A percentile compares a stretch with the other conserved stretches of the same genome.
Evolutionary conservation across 2,888 invertebrate species (phyloP).

Genomic region (Azorinus chamasolen): DNA sequence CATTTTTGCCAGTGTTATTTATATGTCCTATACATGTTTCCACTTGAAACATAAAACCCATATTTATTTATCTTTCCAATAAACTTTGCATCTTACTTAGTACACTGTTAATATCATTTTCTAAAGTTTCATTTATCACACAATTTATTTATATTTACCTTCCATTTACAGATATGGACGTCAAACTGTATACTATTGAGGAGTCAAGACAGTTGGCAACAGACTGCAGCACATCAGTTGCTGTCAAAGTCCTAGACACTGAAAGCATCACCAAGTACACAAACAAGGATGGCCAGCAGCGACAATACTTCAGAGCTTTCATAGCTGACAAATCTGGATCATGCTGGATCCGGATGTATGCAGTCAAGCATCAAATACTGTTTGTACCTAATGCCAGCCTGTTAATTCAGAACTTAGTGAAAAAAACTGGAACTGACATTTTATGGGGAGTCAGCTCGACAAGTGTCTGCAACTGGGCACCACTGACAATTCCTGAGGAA

Average conservation of each 20-base stretch:
- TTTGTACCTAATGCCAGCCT: not conserved
- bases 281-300: not conserved
- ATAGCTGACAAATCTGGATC: not conserved
- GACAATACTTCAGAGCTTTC: not conserved
- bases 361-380: not conserved
- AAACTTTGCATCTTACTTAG: too few species aligned
- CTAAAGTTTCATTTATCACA: too few species aligned
- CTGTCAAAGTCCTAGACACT: not conserved
- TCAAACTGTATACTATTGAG: not conserved
- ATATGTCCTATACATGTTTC: too few species aligned
- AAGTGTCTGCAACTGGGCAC: not conserved
- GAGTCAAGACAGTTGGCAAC: not conserved
- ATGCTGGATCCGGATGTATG: not conserved
- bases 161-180: not conserved
- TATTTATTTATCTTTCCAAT: too few species aligned
- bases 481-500: not conserved
- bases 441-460: not conserved
- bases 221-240: not conserved
- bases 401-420: not conserved
- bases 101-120: too few species aligned
- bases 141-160: too few species aligned
- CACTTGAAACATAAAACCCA: too few species aligned
- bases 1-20: too few species aligned
- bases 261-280: not conserved
- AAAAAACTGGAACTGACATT: not conserved